Evolutionary conservation across 2,797 vertebrate genomes (phyloP).

Genomic region (Chelon labrosus): DNA sequence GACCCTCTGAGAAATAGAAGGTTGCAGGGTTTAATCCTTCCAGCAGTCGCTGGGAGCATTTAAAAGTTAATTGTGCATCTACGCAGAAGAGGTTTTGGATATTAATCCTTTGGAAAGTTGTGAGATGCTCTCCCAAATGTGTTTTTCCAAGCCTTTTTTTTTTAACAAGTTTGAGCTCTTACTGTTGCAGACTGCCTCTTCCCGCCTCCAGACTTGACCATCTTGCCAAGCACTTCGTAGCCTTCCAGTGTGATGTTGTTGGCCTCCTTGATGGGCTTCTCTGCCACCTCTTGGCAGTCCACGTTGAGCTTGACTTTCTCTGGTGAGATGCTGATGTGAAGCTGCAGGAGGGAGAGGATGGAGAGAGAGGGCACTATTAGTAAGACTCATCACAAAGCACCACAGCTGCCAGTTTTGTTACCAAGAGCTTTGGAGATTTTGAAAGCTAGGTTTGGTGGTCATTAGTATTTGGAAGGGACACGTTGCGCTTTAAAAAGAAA

Average conservation of each 20-base stretch:
- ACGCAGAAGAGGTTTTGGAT: conserved; percentile 45
- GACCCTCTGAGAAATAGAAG: conserved; percentile 42
- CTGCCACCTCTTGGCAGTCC: conserved; percentile 95
- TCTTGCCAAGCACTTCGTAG: conserved; percentile 96
- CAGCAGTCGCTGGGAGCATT: conserved; percentile 38
- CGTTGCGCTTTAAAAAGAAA: conserved; percentile 42
- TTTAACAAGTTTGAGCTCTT: conserved; percentile 47
- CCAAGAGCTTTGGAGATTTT: conserved; percentile 27
- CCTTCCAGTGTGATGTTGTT: conserved; percentile 95
- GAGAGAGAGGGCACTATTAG: conserved; percentile 43
- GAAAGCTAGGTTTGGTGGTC: conserved; percentile 51
- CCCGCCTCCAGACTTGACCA: conserved; percentile 84
- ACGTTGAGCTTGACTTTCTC: conserved; percentile 94
- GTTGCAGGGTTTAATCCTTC: conserved; percentile 27
- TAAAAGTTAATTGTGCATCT: conserved; percentile 46
- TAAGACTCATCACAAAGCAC: conserved; percentile 44
- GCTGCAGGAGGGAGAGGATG: conserved; percentile 80
- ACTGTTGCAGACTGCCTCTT: conserved; percentile 94
- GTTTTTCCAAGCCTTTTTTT: conserved; percentile 33
- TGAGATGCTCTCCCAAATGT: conserved; percentile 38
- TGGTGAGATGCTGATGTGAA: conserved; percentile 93
- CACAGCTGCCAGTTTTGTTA: conserved; percentile 42
- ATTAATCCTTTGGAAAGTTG: conserved; percentile 44
- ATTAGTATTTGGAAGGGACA: conserved; percentile 43
- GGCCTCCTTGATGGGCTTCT: conserved; percentile 94